Conservation (phyloP, 2,888 invertebrate genomes). For the Hermodice carunculata region DNA sequence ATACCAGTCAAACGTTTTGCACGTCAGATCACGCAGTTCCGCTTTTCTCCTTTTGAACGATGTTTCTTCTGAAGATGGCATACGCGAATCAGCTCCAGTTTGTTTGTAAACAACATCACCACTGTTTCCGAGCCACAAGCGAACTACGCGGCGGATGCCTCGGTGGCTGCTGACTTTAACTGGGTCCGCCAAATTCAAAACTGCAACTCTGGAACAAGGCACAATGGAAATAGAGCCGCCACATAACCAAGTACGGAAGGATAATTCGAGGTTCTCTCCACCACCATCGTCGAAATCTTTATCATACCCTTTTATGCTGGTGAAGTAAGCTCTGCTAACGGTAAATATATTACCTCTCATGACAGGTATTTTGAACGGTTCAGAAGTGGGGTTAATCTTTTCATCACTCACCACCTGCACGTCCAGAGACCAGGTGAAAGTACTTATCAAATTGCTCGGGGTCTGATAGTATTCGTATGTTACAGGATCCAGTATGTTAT, state of each 20-base stretch:
- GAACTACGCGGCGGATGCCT: conserved; percentile 31
- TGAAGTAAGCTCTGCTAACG: conserved; percentile 30
- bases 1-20: conserved; percentile 37
- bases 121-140: conserved; percentile 34
- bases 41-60: background rate
- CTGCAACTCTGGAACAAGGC: conserved; percentile 42
- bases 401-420: conserved; percentile 22
- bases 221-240: conserved; percentile 30
- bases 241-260: conserved; percentile 40
- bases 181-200: conserved; percentile 40
- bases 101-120: conserved; percentile 25
- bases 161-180: conserved; percentile 25
- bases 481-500: conserved; percentile 39
- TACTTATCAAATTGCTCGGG: conserved; percentile 18
- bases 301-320: conserved; percentile 36
- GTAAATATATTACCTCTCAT: conserved; percentile 39
- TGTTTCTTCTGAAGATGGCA: background rate
- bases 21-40: conserved; percentile 5
- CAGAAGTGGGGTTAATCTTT: background rate
- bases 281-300: conserved; percentile 32
- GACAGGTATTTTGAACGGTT: conserved; percentile 22
- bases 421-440: conserved; percentile 36
- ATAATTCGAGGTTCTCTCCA: conserved; percentile 40
- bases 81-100: background rate
- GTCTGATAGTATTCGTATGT: conserved; percentile 32